A percentile compares a stretch with the other conserved stretches of the same genome.
Evolutionary conservation across 2,113 vertebrate species (phyloP).

Genomic region (Passer domesticus): DNA sequence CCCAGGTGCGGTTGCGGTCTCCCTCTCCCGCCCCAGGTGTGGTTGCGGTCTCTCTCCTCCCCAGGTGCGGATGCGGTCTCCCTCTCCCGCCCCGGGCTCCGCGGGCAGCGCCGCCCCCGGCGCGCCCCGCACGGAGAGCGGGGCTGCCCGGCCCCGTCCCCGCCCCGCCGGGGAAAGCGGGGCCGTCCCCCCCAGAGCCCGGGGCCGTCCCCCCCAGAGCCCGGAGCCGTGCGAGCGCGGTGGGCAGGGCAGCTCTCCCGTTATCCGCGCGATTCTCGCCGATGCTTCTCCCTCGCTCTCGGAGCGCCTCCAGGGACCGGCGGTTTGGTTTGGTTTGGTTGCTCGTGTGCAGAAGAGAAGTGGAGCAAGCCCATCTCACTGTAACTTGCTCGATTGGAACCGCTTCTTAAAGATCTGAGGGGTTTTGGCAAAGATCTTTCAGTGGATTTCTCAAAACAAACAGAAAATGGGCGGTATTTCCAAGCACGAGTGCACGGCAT

Average conservation of each 20-base stretch:
- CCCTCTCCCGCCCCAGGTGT: neutral
- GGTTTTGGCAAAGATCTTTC: neutral
- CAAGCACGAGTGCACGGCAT: neutral
- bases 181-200: neutral
- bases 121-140: neutral
- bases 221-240: neutral
- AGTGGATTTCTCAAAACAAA: neutral
- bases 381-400: neutral
- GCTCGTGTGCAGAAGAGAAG: neutral
- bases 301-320: neutral
- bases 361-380: accelerated
- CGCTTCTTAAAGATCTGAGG: neutral
- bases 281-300: neutral
- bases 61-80: neutral
- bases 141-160: neutral
- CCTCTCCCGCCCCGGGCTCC: neutral
- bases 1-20: no score
- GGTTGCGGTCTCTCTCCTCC: neutral
- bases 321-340: neutral
- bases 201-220: accelerated
- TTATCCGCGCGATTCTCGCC: neutral
- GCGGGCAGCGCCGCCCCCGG: neutral
- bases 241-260: accelerated
- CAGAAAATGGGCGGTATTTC: neutral
- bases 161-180: neutral